Percentiles rank a stretch among this genome's conserved stretches.
Conservation (phyloP, 30 jellyfish, hydroid and myxozoan species). For the Phacellophora camtschatica region DNA sequence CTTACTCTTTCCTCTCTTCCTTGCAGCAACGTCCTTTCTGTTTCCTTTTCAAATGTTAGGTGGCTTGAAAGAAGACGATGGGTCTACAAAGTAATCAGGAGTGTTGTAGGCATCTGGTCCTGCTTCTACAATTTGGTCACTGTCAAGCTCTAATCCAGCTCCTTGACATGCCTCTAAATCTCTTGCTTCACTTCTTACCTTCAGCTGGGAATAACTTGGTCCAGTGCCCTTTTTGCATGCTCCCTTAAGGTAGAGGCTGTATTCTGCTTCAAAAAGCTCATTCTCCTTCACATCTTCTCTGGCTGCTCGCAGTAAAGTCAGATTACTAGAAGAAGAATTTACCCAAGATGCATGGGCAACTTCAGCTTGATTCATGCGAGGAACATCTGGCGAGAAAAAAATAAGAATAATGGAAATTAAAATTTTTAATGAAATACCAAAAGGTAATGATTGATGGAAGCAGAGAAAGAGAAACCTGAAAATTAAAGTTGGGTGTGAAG, state of each 20-base stretch:
- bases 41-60: constrained; percentile 5
- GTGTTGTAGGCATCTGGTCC: constrained; percentile 19
- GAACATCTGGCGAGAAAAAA: neutral
- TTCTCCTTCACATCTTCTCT: constrained; percentile 17
- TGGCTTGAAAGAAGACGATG: constrained; percentile 13
- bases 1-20: constrained; percentile 11
- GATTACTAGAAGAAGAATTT: neutral
- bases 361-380: constrained; percentile 20
- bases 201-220: constrained; percentile 4
- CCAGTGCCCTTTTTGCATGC: constrained; percentile 8
- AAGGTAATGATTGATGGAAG: neutral
- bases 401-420: neutral
- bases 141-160: constrained; percentile 20
- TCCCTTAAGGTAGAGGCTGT: neutral
- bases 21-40: constrained; percentile 15
- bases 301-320: constrained; percentile 15
- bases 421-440: neutral
- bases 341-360: constrained; percentile 12
- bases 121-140: constrained; percentile 5
- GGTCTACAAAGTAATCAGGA: constrained; percentile 12
- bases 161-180: constrained; percentile 2
- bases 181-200: constrained; percentile 4
- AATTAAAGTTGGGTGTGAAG: too few relatives aligned
- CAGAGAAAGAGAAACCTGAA: constrained; percentile 2
- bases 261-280: neutral